Base-by-base conservation (phyloP, 2,113 vertebrate genomes). In the Podiceps cristatus region DNA sequence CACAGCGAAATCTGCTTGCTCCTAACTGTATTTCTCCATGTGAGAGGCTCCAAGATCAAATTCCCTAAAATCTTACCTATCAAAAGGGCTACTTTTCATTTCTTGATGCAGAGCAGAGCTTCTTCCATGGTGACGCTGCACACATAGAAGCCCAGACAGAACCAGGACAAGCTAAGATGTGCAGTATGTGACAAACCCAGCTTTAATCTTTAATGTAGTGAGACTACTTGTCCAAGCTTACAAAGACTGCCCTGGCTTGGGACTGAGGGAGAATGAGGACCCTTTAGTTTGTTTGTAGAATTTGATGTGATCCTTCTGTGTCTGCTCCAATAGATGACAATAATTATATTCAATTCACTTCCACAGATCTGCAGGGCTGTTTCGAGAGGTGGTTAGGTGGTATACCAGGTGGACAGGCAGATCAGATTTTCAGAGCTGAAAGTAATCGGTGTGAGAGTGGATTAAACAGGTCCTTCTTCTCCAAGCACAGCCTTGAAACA, bases 381-480 rank as follows among this genome's bases (percentile, higher is more conserved):
- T 76, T 73, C 1, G 10, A 90, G 78, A 69, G 27, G 29, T 56
- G 13, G 23, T 69, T 92, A 47, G 42, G 19, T 60, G 47, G 29
- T 28, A 85, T 12, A 28, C 56, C 71, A 18, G 18, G 67, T 4
- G 77, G 52, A 33, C n/a, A 71, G 29, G 11, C 33, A 86, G 44
- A 91, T 72, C 33, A 82, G 49, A 64, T 87, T 76, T 64, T 63
- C 49, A 88, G 79, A 83, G 56, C 35, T 79, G 77, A 40, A 78
- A 91, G 58, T 10, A 68, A 75, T 85, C 33, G 0, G 0, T 68
- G 23, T 2, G 3, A 93, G 49, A 82, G 44, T 17, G 33, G n/a
- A 56, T 87, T 89, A 93, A 89, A 93, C 19, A 73, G 58, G 49
- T 89, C 33, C 49, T 94, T 76, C 62, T 88, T 83, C 73, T 84